Percentiles rank a stretch among this genome's conserved stretches.
phyloP scores from a whole-genome alignment of 2,888 invertebrate genomes.

The Hoplodrina blanda region DNA sequence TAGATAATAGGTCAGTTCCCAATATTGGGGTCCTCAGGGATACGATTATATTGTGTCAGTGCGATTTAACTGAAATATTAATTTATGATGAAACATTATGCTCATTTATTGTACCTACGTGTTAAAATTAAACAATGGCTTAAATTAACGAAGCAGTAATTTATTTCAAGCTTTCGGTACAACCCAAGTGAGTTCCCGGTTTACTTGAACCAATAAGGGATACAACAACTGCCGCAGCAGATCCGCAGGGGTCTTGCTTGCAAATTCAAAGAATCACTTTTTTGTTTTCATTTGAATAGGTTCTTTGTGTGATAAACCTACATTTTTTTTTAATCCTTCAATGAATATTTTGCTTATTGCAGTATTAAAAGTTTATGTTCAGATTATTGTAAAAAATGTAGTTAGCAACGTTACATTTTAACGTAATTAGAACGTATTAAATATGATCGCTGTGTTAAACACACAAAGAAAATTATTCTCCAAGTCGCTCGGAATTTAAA shows the following conservation, averaged over 20 bases:
- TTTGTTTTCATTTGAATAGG: not conserved
- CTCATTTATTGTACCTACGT: conserved; percentile 40
- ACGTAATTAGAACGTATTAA: not conserved
- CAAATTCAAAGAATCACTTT: too few relatives aligned
- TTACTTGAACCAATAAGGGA: not conserved
- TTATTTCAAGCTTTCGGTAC: too few relatives aligned
- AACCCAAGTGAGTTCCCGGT: not conserved
- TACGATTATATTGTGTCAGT: conserved; percentile 44
- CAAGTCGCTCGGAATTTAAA: conserved; percentile 23
- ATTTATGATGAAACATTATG: conserved; percentile 52
- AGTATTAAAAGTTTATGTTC: not conserved
- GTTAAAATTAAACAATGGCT: conserved; percentile 25
- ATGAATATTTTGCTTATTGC: not conserved
- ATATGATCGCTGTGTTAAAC: not conserved
- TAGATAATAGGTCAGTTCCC: conserved; percentile 54
- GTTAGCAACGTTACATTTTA: too few relatives aligned
- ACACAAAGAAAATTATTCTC: conserved; percentile 12
- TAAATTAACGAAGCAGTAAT: conserved; percentile 11
- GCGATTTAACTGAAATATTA: conserved; percentile 47
- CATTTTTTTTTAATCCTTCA: not conserved
- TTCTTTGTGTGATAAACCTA: not conserved
- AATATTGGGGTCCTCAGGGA: conserved; percentile 44
- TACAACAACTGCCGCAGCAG: conserved; percentile 9
- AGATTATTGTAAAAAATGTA: not conserved
- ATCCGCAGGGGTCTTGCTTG: too few relatives aligned